Evolutionary conservation across 2,113 vertebrate species (phyloP).

Genomic region (Thamnophis sirtalis): DNA sequence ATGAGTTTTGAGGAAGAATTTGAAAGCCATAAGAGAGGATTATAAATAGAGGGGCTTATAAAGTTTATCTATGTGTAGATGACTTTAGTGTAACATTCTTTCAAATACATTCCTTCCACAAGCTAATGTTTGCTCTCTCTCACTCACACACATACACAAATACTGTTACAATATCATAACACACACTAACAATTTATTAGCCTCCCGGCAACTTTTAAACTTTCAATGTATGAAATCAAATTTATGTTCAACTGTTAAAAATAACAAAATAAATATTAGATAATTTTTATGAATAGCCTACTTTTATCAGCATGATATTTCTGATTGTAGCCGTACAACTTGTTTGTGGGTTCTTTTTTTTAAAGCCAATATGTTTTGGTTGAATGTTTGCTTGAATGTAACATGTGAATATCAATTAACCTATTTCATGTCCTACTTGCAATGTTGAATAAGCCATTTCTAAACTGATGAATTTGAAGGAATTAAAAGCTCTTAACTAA

Average conservation of each 20-base stretch:
- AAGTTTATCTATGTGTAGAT: not conserved
- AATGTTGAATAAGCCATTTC: not conserved
- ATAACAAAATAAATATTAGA: not conserved
- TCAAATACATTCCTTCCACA: not conserved
- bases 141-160: no score
- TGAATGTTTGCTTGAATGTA: conserved; percentile 31
- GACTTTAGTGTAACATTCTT: not conserved
- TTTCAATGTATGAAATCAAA: not conserved
- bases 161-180: not conserved
- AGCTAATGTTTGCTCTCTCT: not conserved
- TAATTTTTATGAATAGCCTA: not conserved
- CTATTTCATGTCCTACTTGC: conserved; percentile 14
- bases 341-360: conserved; percentile 22
- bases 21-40: not conserved
- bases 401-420: conserved; percentile 4
- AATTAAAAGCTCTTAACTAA: not conserved
- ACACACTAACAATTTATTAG: not conserved
- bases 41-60: not conserved
- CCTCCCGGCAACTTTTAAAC: not conserved
- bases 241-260: not conserved
- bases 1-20: not conserved
- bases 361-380: conserved; percentile 39
- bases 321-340: conserved; percentile 1
- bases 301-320: conserved; percentile 46
- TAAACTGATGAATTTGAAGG: not conserved